Conservation (phyloP, 64 coral and sea anemone genomes). For the Platygyra sinensis region DNA sequence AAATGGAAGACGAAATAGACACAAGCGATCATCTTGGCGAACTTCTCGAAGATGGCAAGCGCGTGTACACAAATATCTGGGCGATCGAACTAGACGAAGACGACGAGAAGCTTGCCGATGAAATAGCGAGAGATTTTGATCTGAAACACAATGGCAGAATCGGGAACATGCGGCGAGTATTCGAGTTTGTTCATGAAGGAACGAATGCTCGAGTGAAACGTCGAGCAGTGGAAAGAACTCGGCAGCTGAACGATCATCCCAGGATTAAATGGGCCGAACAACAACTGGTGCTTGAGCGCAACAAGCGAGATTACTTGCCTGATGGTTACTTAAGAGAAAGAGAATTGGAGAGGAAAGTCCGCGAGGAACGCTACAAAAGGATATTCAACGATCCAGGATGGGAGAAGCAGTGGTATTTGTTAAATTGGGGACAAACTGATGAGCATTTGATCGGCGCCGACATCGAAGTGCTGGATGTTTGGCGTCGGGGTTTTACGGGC, state of each 20-base stretch:
- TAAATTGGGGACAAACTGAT: slow-evolving; percentile 67
- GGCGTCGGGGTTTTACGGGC: slow-evolving; percentile 62
- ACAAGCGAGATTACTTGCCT: slow-evolving; percentile 61
- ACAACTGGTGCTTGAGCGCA: slow-evolving; percentile 67
- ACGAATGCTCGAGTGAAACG: slow-evolving; percentile 52
- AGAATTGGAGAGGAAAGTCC: slow-evolving; percentile 34
- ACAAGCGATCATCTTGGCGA: slow-evolving; percentile 37
- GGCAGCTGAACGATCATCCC: slow-evolving; percentile 58
- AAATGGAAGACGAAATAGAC: slow-evolving; percentile 21
- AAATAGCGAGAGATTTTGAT: slow-evolving; percentile 78
- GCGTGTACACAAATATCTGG: slow-evolving; percentile 58
- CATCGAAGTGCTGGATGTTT: slow-evolving; percentile 78
- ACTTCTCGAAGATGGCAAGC: slow-evolving; percentile 33
- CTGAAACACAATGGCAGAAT: slow-evolving; percentile 77
- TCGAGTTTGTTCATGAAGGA: slow-evolving; percentile 79
- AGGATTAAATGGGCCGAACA: slow-evolving; percentile 77
- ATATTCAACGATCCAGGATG: slow-evolving; percentile 72
- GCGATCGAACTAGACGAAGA: slow-evolving; percentile 74
- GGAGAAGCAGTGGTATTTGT: slow-evolving; percentile 78
- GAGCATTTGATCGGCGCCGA: slow-evolving; percentile 57
- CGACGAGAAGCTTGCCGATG: slow-evolving; percentile 58
- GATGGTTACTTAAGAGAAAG: slow-evolving; percentile 25
- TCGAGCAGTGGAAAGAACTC: slow-evolving; percentile 36
- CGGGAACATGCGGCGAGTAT: slow-evolving; percentile 62
- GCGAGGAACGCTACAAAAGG: slow-evolving; percentile 63